Evolutionary conservation across 1,140 invertebrate species (phyloP), one percentile per base, ranked within the genome.

Genomic region (Eubasilissa regina): DNA sequence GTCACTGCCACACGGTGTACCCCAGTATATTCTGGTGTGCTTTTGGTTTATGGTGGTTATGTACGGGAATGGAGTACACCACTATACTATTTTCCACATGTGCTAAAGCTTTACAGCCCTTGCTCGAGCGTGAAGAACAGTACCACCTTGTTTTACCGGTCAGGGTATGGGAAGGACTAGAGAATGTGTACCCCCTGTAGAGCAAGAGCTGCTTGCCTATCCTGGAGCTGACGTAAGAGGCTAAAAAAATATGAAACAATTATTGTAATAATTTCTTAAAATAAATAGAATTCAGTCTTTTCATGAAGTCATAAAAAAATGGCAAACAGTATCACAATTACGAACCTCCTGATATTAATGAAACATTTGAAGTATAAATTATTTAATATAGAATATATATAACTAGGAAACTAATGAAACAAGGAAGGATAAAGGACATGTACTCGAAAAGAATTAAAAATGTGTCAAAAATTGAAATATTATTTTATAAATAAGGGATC

Each of bases 101-200:
- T 0, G 87, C 76, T 4, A 83, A 78, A 3, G 87, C 87, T 44
- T 82, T 80, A 58, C 87, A 88, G 0, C 86, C 86, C 15, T 81
- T 83, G 44, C 84, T 85, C 44, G 84, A 80, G 45, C 85, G 85
- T 0, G 84, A 84, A 0, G 84, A 83, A 48, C 87, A 88, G 64
- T 84, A 84, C 86, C 86, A 88, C 1, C 86, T n/a, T 0, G 9
- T 58, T 21, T 82, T 83, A 8, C 60, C 25, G n/a, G 70, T 53
- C 44, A 75, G 15, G 10, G 48, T 75, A 10, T 75, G 21, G 8
- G 58, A 70, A 35, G 77, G 66, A 43, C 77, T 75, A 45, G 58
- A 68, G 35, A 58, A 79, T 0, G 78, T 79, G 15, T 66, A 79
- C 4, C 73, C 72, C n/a, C 21, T 11, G 12, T 75, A 21, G 15